These are phyloP conservation scores for Aplysia californica DNA, from an alignment of 1,140 invertebrate genomes.

Conservation along the genomic window DNA sequence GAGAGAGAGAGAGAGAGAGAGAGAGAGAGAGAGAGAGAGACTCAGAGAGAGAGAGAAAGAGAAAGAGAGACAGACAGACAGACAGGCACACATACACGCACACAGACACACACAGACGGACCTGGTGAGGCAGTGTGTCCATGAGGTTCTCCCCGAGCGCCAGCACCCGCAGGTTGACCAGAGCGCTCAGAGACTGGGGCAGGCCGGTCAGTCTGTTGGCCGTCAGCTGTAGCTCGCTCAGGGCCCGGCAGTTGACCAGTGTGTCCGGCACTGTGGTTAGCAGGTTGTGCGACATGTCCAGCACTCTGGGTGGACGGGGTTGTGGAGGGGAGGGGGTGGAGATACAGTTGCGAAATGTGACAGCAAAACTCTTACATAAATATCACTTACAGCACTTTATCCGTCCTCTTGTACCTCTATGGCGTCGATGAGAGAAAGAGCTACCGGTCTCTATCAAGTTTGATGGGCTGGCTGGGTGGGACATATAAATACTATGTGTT, in stretches of 20 bases:
- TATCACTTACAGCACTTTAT: too few relatives aligned
- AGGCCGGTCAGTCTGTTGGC: constrained; percentile 53
- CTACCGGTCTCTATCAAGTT: too few relatives aligned
- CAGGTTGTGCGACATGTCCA: constrained; percentile 52
- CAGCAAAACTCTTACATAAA: too few relatives aligned
- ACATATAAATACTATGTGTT: too few relatives aligned
- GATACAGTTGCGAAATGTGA: too few relatives aligned
- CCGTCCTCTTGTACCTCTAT: too few relatives aligned
- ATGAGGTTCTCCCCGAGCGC: constrained; percentile 57
- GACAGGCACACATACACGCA: neutral
- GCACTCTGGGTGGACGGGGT: constrained; percentile 27
- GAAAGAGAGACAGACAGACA: neutral
- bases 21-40: neutral
- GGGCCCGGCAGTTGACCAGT: constrained; percentile 54
- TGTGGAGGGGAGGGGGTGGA: neutral
- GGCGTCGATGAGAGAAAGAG: too few relatives aligned
- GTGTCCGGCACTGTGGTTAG: constrained; percentile 56
- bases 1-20: constrained; percentile 5
- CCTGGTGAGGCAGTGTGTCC: constrained; percentile 44
- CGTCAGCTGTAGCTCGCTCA: constrained; percentile 53
- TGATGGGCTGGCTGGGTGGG: too few relatives aligned
- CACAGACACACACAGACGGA: neutral
- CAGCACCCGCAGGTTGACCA: constrained; percentile 48
- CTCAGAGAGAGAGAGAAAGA: neutral
- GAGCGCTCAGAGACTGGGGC: constrained; percentile 45